These are phyloP conservation scores for Cyrtorhinus lividipennis DNA, from an alignment of 1,140 invertebrate species.

Conservation along the genomic window DNA sequence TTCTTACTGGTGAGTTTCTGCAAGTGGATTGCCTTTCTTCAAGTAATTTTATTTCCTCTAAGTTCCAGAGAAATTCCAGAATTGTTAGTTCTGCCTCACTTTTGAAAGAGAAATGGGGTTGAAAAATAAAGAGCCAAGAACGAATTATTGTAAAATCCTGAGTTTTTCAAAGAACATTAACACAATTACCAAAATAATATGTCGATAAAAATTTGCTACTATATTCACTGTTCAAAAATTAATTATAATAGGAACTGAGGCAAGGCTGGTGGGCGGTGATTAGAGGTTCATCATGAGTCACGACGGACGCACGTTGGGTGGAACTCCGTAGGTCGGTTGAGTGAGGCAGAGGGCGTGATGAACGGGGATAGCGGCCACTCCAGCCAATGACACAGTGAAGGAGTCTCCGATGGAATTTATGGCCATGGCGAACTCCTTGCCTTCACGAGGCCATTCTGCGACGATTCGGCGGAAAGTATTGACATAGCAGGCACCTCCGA, in stretches of 20 bases:
- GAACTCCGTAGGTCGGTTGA: constrained; percentile 25
- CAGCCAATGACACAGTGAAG: constrained; percentile 58
- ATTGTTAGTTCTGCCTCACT: too few species aligned
- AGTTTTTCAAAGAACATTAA: too few species aligned
- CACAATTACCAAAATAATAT: not conserved
- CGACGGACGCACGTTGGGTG: too few species aligned
- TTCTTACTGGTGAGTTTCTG: too few species aligned
- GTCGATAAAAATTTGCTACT: not conserved
- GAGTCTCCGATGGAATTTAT: constrained; percentile 57
- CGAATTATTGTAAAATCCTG: too few species aligned
- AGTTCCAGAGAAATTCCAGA: too few species aligned
- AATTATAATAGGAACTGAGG: not conserved
- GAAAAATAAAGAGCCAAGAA: too few species aligned
- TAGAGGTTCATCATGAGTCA: too few species aligned
- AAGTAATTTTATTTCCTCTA: too few species aligned
- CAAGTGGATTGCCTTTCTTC: too few species aligned
- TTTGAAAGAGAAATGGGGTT: too few species aligned
- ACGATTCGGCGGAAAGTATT: constrained; percentile 71
- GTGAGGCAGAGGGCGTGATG: constrained; percentile 56
- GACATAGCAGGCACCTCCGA: constrained; percentile 74
- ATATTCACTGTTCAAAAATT: not conserved
- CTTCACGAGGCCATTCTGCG: constrained; percentile 46
- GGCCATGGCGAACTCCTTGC: constrained; percentile 47
- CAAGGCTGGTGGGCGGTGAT: not conserved
- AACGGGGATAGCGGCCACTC: constrained; percentile 52